Percentiles rank a stretch among this genome's conserved stretches.
phyloP scores from a whole-genome alignment of 1,140 invertebrate species.

The Lasioglossum albipes region DNA sequence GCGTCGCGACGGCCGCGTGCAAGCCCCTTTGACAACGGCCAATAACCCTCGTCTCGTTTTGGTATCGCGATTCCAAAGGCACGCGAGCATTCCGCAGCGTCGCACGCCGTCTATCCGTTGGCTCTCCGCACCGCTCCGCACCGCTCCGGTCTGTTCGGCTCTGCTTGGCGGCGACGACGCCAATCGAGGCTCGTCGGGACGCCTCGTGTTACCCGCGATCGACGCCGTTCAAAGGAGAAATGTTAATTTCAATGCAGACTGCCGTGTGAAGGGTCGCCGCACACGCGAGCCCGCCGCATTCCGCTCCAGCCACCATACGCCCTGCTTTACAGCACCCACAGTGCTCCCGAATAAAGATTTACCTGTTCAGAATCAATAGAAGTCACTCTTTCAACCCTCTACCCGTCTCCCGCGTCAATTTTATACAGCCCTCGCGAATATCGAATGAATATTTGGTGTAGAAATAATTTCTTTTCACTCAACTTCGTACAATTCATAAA shows the following conservation, averaged over 20 bases:
- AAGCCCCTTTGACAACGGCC: constrained; percentile 51
- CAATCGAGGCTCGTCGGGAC: constrained; percentile 43
- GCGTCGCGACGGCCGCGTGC: not conserved
- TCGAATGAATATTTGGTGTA: too few species aligned
- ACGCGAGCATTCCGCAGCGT: constrained; percentile 54
- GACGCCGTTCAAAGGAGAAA: constrained; percentile 58
- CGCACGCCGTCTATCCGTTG: constrained; percentile 31
- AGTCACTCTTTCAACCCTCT: too few species aligned
- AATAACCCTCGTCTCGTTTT: constrained; percentile 60
- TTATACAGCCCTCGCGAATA: too few species aligned
- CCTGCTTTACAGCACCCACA: not conserved
- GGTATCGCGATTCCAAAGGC: constrained; percentile 61
- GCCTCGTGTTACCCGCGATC: constrained; percentile 56
- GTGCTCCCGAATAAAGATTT: too few species aligned
- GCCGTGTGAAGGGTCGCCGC: not conserved
- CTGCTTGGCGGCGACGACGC: constrained; percentile 13
- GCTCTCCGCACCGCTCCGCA: too few species aligned
- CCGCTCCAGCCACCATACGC: not conserved
- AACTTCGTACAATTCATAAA: too few species aligned
- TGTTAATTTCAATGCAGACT: constrained; percentile 49
- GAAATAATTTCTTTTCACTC: too few species aligned
- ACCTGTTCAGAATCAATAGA: too few species aligned
- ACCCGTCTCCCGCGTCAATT: too few species aligned
- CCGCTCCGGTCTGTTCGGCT: too few species aligned
- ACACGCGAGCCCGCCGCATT: not conserved